Percentiles rank a stretch among this genome's conserved stretches.
Conservation (phyloP, 53 echinoderm and acorn worm genomes). For the Pentamera pediparva region DNA sequence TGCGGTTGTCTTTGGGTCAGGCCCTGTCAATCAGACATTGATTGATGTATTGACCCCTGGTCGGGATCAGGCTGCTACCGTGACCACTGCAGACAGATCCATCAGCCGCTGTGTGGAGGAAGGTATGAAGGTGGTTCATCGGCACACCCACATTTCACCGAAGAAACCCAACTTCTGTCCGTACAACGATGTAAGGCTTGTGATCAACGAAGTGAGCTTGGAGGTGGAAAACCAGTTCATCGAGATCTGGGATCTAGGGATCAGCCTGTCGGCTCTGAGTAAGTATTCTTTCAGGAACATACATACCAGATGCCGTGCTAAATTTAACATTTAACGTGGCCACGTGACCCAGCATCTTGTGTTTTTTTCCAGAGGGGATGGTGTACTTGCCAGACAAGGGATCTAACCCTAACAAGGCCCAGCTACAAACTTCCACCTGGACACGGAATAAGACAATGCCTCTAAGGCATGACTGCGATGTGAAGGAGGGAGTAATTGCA, state of each 20-base stretch:
- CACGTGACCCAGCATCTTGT: too few species aligned
- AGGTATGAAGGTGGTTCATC: slow-evolving; percentile 39
- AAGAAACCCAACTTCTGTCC: slow-evolving; percentile 81
- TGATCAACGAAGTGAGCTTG: slow-evolving; percentile 81
- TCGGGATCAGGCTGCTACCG: slow-evolving; percentile 37
- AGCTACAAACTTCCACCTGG: too few species aligned
- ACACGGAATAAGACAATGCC: too few species aligned
- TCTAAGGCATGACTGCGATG: too few species aligned
- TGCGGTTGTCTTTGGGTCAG: slow-evolving; percentile 44
- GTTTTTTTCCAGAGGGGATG: too few species aligned
- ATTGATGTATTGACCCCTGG: slow-evolving; percentile 47
- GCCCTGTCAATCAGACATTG: slow-evolving; percentile 19
- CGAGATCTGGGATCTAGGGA: slow-evolving; percentile 87
- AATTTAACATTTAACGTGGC: too few species aligned
- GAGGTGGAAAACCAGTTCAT: slow-evolving; percentile 59
- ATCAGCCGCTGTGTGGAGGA: slow-evolving; percentile 68
- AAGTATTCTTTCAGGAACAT: slow-evolving; percentile 17
- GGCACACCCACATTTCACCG: slow-evolving; percentile 57
- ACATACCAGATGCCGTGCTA: too few species aligned
- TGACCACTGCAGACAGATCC: slow-evolving; percentile 52
- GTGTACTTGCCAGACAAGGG: too few species aligned
- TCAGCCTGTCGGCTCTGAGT: slow-evolving; percentile 76
- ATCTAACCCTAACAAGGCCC: too few species aligned
- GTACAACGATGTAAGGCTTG: slow-evolving; percentile 34
- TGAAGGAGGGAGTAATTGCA: too few species aligned